These are phyloP conservation scores for Sisyra terminalis DNA, from an alignment of 2,888 invertebrate species.

Conservation along the genomic window DNA sequence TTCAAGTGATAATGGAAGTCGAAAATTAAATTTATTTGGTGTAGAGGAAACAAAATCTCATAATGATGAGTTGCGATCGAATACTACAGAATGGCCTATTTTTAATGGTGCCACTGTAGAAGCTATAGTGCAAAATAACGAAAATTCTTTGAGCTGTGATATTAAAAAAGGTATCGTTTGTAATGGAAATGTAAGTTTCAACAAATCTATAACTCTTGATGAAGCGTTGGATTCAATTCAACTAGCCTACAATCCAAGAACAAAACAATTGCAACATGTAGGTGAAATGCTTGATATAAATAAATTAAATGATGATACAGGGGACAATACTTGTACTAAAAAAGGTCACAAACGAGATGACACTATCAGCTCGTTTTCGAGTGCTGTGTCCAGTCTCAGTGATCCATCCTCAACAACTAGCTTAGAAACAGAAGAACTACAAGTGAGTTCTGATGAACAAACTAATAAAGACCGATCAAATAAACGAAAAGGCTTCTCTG, in stretches of 20 bases:
- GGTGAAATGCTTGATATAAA: constrained; percentile 5
- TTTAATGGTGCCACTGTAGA: too few relatives aligned
- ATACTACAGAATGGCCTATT: too few relatives aligned
- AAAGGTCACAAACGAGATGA: constrained; percentile 32
- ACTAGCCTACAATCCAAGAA: constrained; percentile 55
- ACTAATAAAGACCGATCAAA: constrained; percentile 24
- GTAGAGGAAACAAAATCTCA: background rate
- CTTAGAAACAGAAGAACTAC: constrained; percentile 22
- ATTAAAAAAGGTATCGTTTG: constrained; percentile 16
- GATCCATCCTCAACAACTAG: constrained; percentile 39
- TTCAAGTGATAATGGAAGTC: constrained; percentile 2
- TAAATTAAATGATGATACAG: constrained; percentile 7
- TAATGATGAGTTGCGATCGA: too few relatives aligned
- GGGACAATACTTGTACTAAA: constrained; percentile 9
- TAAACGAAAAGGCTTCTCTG: constrained; percentile 37
- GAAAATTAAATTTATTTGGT: background rate
- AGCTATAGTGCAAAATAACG: too few relatives aligned
- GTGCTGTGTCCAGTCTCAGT: constrained; percentile 53
- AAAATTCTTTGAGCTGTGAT: constrained; percentile 8
- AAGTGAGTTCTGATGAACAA: constrained; percentile 14
- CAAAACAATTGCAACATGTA: constrained; percentile 39
- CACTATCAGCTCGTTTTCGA: constrained; percentile 46
- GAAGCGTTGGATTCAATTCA: constrained; percentile 58
- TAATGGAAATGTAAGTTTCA: constrained; percentile 12
- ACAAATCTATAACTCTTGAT: constrained; percentile 40